Evolutionary conservation across 1,140 invertebrate genomes (phyloP).

Genomic region (Meteorus sp.): DNA sequence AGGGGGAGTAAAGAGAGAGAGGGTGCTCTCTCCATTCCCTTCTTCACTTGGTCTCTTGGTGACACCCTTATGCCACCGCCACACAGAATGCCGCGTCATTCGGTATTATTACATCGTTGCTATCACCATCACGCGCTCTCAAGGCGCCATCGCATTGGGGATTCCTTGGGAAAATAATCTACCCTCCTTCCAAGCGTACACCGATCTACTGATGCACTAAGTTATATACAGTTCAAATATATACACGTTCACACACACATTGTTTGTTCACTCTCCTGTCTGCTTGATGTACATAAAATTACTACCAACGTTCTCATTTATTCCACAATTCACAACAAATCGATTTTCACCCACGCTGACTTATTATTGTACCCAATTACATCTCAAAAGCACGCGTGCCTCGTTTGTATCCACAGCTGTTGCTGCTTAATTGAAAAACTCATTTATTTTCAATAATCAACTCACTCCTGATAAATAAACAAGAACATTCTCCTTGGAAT

Average conservation of each 20-base stretch:
- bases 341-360: conserved; percentile 40
- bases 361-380: conserved; percentile 70
- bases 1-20: no score
- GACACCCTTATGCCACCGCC: conserved; percentile 30
- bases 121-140: conserved; percentile 42
- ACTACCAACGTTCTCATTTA: not conserved
- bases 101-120: conserved; percentile 49
- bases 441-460: conserved; percentile 66
- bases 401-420: conserved; percentile 71
- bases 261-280: not conserved
- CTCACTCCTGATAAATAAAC: conserved; percentile 47
- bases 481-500: no score
- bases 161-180: conserved; percentile 22
- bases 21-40: conserved; percentile 38
- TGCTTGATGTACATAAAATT: not conserved
- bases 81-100: conserved; percentile 49
- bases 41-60: conserved; percentile 16
- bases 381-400: conserved; percentile 69
- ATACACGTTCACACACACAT: not conserved
- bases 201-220: no score
- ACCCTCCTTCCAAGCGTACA: not conserved
- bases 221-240: not conserved
- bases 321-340: not conserved
- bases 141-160: conserved; percentile 28
- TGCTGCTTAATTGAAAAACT: conserved; percentile 67